A percentile compares a stretch with the other conserved stretches of the same genome.
These are phyloP conservation scores for Eutolmus rufibarbis DNA, from an alignment of 2,888 invertebrate genomes.

Conservation along the genomic window DNA sequence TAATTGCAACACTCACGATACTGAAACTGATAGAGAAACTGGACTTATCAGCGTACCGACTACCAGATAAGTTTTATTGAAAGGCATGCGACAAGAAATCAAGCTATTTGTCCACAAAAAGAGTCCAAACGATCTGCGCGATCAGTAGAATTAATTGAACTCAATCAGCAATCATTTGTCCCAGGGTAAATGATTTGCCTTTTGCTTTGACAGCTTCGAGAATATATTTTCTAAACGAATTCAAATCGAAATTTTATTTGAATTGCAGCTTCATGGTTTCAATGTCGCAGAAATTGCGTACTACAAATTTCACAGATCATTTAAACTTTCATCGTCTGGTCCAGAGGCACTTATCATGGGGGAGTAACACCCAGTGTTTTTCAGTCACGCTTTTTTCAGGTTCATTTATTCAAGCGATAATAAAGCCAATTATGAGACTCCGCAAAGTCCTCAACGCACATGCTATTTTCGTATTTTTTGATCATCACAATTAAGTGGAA, in stretches of 20 bases:
- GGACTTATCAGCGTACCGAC: background rate
- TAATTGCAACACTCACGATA: background rate
- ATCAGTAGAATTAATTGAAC: constrained; percentile 27
- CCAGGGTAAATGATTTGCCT: constrained; percentile 44
- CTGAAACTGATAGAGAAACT: background rate
- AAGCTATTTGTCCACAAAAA: background rate
- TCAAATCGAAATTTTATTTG: constrained; percentile 23
- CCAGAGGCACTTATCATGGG: background rate
- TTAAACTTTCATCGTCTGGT: background rate
- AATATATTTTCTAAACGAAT: constrained; percentile 13
- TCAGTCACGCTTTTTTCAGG: background rate
- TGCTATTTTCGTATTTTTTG: background rate
- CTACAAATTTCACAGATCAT: background rate
- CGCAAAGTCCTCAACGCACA: background rate
- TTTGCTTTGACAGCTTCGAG: constrained; percentile 2
- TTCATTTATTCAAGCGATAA: background rate
- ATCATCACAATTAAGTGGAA: background rate
- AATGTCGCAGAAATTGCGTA: constrained; percentile 4
- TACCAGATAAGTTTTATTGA: background rate
- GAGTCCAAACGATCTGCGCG: background rate
- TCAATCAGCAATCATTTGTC: constrained; percentile 41
- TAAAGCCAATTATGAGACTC: background rate
- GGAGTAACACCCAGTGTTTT: background rate
- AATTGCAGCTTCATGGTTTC: background rate
- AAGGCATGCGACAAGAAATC: background rate